Base-by-base conservation (phyloP, 2,888 invertebrate species). In the Lochmaea crataegi region DNA sequence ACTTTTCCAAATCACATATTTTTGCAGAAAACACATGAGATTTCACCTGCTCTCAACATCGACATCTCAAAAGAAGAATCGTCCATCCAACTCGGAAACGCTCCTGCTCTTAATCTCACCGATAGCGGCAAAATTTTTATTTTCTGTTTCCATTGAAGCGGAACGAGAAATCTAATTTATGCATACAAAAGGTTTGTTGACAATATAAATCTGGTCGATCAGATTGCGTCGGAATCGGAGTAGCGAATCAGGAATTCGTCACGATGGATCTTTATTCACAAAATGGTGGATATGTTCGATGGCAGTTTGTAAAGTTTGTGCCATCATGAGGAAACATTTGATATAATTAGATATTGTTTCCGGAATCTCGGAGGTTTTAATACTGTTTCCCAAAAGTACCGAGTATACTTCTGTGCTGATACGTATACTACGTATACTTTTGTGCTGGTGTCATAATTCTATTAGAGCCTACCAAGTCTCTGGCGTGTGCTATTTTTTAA, bases 151-250 rank as follows among this genome's bases (percentile, higher is more conserved):
- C 69, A 41, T 32, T 42, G 48, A n/a, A 66, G 18, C 68, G 61
- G 38, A 70, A 64, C 69, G 57, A 57, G 45, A 64, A 70, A 70
- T 70, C 69, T 70, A 70, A 70, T 70, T 70, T 64, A 70, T 64
- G 69, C 69, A 45, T 57, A 70, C 69, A 70, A 69, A 53, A 57
- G 56, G 42, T 56, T 57, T 70, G 69, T 70, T 70, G 64, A 64
- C 64, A 70, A 64, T 70, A 70, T 64, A 70, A 70, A 70, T 70
- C 69, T 51, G 56, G 41, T 56, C 11, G 41, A 69, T 16, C 63
- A 64, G 63, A 69, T 69, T 56, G 41, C 69, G 38, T 69, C 12
- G 26, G 22, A 60, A 48, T 68, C 61, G 42, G 11, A 53, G 22
- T 53, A 26, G 42, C 66, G n/a, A 66, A 38, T 66, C 41, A 26